These are phyloP conservation scores for Laterallus jamaicensis DNA, from an alignment of 2,113 vertebrate species.

Conservation along the genomic window DNA sequence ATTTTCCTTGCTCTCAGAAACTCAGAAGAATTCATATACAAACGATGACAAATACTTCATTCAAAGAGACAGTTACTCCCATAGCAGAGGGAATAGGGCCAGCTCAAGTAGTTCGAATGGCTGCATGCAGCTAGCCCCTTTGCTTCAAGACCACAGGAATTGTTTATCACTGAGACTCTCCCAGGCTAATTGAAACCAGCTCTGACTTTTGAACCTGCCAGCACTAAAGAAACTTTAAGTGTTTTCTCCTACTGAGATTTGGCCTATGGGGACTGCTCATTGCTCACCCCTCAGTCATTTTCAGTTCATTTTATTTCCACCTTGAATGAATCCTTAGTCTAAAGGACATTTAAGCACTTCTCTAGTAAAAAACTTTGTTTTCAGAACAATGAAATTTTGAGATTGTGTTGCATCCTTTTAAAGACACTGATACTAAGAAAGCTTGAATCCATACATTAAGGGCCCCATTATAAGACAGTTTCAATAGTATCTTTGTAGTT, in stretches of 20 bases:
- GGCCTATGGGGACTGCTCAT: constrained; percentile 74
- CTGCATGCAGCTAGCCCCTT: constrained; percentile 61
- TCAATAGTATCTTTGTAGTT: not conserved
- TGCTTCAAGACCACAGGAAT: constrained; percentile 85
- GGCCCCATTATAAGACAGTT: not conserved
- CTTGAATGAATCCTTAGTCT: constrained; percentile 51
- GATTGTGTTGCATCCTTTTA: not conserved
- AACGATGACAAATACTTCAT: constrained; percentile 57
- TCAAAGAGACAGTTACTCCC: constrained; percentile 58
- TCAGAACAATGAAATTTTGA: not conserved
- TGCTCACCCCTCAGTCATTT: constrained; percentile 58
- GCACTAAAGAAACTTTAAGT: constrained; percentile 79
- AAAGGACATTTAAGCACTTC: constrained; percentile 6
- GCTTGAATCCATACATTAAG: not conserved
- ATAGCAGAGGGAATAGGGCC: constrained; percentile 36
- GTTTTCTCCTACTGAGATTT: constrained; percentile 73
- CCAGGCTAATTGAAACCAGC: constrained; percentile 86
- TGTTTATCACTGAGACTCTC: constrained; percentile 84
- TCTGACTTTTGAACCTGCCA: constrained; percentile 81
- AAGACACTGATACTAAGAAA: not conserved
- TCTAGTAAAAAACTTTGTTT: not conserved
- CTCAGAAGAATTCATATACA: constrained; percentile 59
- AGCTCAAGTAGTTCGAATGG: constrained; percentile 42
- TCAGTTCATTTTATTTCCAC: constrained; percentile 55
- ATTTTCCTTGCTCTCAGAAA: constrained; percentile 62